Conservation (phyloP, 2,797 vertebrate species). For the Takifugu rubripes region DNA sequence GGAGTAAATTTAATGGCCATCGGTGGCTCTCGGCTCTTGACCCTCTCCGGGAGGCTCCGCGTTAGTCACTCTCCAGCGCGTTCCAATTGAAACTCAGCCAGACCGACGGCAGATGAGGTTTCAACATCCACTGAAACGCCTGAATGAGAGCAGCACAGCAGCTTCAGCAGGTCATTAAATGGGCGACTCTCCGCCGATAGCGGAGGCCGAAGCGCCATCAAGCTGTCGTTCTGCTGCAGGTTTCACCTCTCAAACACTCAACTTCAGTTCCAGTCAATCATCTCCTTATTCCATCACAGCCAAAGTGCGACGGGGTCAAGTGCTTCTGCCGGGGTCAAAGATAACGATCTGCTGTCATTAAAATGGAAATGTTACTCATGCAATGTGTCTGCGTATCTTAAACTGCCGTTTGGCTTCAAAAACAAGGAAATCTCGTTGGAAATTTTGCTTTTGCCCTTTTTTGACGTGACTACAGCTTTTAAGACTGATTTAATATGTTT, state of each 20-base stretch:
- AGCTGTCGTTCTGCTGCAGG: neutral
- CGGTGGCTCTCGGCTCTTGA: slow-evolving; percentile 73
- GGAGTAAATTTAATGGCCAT: slow-evolving; percentile 76
- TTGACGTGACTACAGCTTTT: no score
- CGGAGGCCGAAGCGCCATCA: neutral
- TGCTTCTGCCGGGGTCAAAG: no score
- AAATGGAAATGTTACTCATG: no score
- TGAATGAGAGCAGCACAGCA: slow-evolving; percentile 40
- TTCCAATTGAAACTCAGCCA: slow-evolving; percentile 74
- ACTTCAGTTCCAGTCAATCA: no score
- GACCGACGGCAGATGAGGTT: slow-evolving; percentile 69
- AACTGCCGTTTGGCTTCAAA: no score
- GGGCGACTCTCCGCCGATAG: slow-evolving; percentile 29
- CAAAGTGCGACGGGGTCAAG: no score
- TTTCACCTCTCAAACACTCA: neutral
- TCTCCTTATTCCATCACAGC: no score
- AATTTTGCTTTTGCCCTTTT: no score
- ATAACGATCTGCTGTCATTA: no score
- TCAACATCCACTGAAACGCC: slow-evolving; percentile 58
- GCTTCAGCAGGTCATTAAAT: slow-evolving; percentile 40
- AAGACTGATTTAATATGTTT: no score
- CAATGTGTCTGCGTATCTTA: no score
- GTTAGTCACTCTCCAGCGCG: slow-evolving; percentile 77
- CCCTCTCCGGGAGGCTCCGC: slow-evolving; percentile 72
- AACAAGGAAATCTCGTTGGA: no score